A percentile compares a stretch with the other conserved stretches of the same genome.
Conservation (phyloP, 1,140 invertebrate species). For the Apis mellifera region Amel_HAv3.1 CM009931.2:17680501-17681000, state of each 20-base stretch:
- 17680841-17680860: not conserved
- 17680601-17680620: too few species aligned
- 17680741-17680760: not conserved
- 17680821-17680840: not conserved
- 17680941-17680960: slow-evolving; percentile 62
- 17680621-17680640: too few species aligned
- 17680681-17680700: not conserved
- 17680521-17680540: too few species aligned
- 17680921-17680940: slow-evolving; percentile 65
- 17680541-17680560: too few species aligned
- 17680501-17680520: too few species aligned
- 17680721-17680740: not conserved
- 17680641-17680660: too few species aligned
- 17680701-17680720: not conserved
- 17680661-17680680: too few species aligned
- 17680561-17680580: too few species aligned
- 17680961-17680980: slow-evolving; percentile 70
- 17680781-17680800: not conserved
- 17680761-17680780: not conserved
- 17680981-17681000: slow-evolving; percentile 26
- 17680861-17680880: slow-evolving; percentile 31
- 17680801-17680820: not conserved
- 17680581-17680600: too few species aligned
- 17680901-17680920: slow-evolving; percentile 1
- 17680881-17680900: slow-evolving; percentile 38